Evolutionary conservation across 2,797 vertebrate genomes (phyloP).

Genomic region (Cynopterus sphinx): DNA sequence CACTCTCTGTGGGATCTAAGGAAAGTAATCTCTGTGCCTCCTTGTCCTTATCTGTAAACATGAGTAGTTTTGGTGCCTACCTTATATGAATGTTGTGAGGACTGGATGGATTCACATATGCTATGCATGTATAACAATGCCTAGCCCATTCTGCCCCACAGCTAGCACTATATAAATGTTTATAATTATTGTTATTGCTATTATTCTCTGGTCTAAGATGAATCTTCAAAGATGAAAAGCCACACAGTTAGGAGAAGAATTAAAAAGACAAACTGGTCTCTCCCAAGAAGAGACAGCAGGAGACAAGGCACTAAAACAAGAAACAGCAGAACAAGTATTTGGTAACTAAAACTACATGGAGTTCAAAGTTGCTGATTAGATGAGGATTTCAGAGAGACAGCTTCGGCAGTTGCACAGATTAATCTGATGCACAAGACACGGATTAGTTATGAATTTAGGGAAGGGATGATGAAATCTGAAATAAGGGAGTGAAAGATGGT

Average conservation of each 20-base stretch:
- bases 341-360: background rate
- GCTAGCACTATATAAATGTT: background rate
- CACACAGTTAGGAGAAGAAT: background rate
- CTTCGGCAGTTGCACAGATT: background rate
- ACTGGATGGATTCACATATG: background rate
- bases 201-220: background rate
- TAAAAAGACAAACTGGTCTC: background rate
- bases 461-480: constrained; percentile 33
- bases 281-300: background rate
- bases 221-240: constrained; percentile 7
- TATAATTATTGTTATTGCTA: background rate
- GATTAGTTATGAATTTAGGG: background rate
- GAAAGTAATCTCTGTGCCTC: background rate
- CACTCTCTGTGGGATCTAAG: background rate
- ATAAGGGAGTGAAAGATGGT: background rate
- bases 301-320: background rate
- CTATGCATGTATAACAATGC: background rate
- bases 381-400: constrained; percentile 29
- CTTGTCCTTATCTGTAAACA: background rate
- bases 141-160: background rate
- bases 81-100: background rate
- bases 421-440: background rate
- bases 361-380: constrained; percentile 23
- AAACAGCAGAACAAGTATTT: background rate
- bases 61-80: background rate